phyloP scores from a whole-genome alignment of 2,797 vertebrate species.

The Moxostoma hubbsi region DNA sequence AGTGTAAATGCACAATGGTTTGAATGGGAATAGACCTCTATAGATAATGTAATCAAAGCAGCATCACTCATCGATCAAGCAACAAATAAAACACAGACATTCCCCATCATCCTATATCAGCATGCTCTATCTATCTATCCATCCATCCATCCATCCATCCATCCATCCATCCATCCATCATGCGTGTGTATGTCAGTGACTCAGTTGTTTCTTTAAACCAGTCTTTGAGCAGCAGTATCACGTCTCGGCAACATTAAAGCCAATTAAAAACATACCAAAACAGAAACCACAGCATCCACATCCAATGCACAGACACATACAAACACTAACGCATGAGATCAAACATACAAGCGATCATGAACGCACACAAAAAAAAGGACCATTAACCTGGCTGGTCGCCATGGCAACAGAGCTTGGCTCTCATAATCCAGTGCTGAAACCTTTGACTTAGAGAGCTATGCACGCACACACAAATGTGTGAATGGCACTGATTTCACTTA shows the following conservation, averaged over 20 bases:
- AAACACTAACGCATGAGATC: conserved; percentile 12
- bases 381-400: conserved; percentile 56
- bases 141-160: neutral
- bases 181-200: neutral
- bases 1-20: conserved; percentile 23
- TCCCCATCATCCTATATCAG: conserved; percentile 1
- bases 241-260: conserved; percentile 1
- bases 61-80: conserved; percentile 50
- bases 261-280: conserved; percentile 16
- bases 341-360: conserved; percentile 26
- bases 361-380: conserved; percentile 39
- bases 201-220: conserved; percentile 9
- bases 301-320: neutral
- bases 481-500: conserved; percentile 37
- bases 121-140: neutral
- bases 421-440: conserved; percentile 53
- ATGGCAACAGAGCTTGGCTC: conserved; percentile 57
- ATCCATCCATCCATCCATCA: neutral
- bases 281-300: neutral
- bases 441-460: conserved; percentile 47
- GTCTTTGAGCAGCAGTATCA: neutral
- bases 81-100: conserved; percentile 28
- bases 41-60: conserved; percentile 55
- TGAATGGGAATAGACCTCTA: conserved; percentile 46
- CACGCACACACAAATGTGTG: conserved; percentile 35